A percentile compares a stretch with the other conserved stretches of the same genome.
phyloP scores from a whole-genome alignment of 2,888 invertebrate genomes.

The Trachelus stipa region DNA sequence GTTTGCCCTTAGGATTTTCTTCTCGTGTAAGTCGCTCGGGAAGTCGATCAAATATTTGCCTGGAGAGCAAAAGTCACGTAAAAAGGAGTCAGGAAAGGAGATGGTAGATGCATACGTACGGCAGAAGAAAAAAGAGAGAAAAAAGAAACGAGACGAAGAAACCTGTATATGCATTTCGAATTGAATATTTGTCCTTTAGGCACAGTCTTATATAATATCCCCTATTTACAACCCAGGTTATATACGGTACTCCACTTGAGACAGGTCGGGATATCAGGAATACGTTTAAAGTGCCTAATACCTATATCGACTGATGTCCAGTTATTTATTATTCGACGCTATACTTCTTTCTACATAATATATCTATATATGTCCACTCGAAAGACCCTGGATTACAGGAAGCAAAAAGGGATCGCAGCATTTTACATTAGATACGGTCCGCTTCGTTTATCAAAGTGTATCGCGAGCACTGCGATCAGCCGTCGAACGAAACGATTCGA shows the following conservation, averaged over 20 bases:
- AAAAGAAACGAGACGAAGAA: neutral
- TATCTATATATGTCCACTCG: neutral
- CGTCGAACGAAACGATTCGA: neutral
- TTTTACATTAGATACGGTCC: neutral
- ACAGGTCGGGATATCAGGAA: neutral
- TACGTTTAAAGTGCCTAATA: neutral
- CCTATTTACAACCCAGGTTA: neutral
- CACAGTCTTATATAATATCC: neutral
- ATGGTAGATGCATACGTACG: neutral
- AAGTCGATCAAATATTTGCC: conserved; percentile 1
- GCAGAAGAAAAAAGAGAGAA: neutral
- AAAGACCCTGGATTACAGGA: neutral
- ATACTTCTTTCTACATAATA: neutral
- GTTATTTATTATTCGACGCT: neutral
- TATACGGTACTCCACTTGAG: neutral
- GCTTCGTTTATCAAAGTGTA: neutral
- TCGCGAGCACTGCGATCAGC: neutral
- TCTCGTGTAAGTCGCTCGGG: conserved; percentile 4
- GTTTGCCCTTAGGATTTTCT: conserved; percentile 2
- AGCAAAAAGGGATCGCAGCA: neutral
- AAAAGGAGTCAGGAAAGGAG: neutral
- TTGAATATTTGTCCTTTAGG: neutral
- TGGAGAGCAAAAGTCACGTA: neutral
- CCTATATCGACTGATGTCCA: neutral
- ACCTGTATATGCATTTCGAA: neutral